Percentiles rank a stretch among this genome's conserved stretches.
Conservation (phyloP, 2,888 invertebrate genomes). For the Drosophila kokeensis region DNA sequence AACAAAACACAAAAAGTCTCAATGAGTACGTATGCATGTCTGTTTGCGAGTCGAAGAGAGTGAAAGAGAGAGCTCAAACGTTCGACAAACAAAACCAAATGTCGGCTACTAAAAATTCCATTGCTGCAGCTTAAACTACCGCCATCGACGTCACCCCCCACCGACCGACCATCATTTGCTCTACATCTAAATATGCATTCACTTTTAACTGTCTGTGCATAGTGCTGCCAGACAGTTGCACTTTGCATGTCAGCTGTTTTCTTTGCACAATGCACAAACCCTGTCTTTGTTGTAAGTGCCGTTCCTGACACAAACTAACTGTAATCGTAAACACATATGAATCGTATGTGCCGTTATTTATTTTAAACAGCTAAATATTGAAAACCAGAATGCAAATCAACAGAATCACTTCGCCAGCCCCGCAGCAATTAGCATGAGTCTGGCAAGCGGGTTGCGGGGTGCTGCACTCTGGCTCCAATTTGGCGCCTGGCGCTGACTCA, state of each 20-base stretch:
- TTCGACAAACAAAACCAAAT: constrained; percentile 54
- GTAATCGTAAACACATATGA: constrained; percentile 13
- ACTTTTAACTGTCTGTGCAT: constrained; percentile 52
- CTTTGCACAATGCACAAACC: constrained; percentile 6
- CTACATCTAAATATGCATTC: constrained; percentile 54
- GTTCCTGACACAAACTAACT: constrained; percentile 19
- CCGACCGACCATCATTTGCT: constrained; percentile 4
- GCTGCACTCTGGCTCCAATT: constrained; percentile 34
- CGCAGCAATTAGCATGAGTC: constrained; percentile 40
- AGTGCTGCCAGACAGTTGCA: constrained; percentile 69
- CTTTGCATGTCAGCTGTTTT: constrained; percentile 51
- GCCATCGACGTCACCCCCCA: background rate
- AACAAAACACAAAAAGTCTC: constrained; percentile 54
- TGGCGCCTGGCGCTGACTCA: constrained; percentile 40
- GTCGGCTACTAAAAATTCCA: constrained; percentile 57
- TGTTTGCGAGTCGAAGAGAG: constrained; percentile 12
- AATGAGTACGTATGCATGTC: constrained; percentile 51
- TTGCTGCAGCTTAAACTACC: constrained; percentile 28
- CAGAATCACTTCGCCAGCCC: constrained; percentile 23
- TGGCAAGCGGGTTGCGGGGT: constrained; percentile 31
- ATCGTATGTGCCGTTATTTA: constrained; percentile 10
- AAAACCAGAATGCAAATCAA: constrained; percentile 28
- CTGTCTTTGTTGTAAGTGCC: constrained; percentile 28
- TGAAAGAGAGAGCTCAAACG: constrained; percentile 27
- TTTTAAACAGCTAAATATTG: constrained; percentile 26